Base-by-base conservation (phyloP, 2,888 invertebrate genomes). In the Hirtodrosophila histrioides region DNA sequence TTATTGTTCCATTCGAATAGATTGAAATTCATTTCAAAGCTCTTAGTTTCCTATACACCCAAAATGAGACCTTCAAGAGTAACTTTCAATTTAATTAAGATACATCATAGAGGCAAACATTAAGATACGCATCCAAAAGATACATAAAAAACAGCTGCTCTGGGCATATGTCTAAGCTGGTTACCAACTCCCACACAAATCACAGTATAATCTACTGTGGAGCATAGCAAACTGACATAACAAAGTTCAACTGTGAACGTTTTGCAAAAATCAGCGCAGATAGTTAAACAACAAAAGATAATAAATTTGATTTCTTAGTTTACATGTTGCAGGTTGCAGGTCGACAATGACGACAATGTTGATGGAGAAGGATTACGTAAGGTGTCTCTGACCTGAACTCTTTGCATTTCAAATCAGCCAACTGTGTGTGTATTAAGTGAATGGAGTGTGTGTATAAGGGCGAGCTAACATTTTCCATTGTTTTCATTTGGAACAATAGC, bases 331-430 rank as follows among this genome's bases (percentile, higher is more conserved):
- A 27, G 29, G 57, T 31, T 55, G 46, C 48, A 56, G 43, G 56
- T 66, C 74, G 81, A n/a, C 72, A 83, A 11, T 48, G 63, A 17
- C 23, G 55, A n/a, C n/a, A n/a, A n/a, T n/a, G n/a, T 36, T 46
- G 67, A 62, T 55, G 63, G 70, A 55, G n/a, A 66, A 66, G 67
- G 78, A 78, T 85, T 85, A 88, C 84, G 86, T 86, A 85, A 84
- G 72, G 58, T 83, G 80, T 83, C 81, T 83, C 86, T 70, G 88
- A 86, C 86, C 86, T 85, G 84, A 86, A 84, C 84, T 83, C 70
- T 88, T 88, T 86, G 86, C 75, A 83, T 78, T 63, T 75, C 49
- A 61, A 76, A 74, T 78, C 69, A 78, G 62, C 49, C 75, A 63
- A 44, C 46, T 58, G n/a, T 58, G 40, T 53, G 40, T 36, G 27